Conservation (phyloP, 37 sponge, comb jelly and placozoan species). For the Ianthella basta region DNA sequence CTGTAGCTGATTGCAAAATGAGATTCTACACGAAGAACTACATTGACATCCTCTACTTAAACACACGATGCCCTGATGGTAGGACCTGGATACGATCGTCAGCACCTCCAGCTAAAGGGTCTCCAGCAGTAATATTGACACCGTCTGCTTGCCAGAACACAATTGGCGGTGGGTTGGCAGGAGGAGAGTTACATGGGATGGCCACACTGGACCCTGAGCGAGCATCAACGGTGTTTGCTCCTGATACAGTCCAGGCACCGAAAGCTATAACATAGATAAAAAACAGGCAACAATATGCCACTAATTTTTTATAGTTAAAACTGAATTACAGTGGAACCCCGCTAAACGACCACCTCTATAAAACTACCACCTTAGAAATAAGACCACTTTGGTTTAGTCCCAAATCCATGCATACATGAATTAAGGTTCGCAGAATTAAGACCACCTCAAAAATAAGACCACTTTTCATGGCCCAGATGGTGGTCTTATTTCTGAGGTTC, state of each 20-base stretch:
- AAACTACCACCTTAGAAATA: too few relatives aligned
- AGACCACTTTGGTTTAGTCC: too few relatives aligned
- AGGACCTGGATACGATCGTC: neutral
- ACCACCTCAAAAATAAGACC: too few relatives aligned
- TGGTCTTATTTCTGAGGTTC: too few relatives aligned
- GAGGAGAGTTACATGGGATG: slow-evolving; percentile 16
- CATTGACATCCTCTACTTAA: neutral
- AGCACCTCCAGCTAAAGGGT: neutral
- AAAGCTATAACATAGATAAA: neutral
- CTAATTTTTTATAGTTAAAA: too few relatives aligned
- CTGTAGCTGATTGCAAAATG: slow-evolving; percentile 56
- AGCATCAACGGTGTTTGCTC: neutral
- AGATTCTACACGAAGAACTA: slow-evolving; percentile 25
- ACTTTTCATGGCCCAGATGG: too few relatives aligned
- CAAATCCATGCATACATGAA: too few relatives aligned
- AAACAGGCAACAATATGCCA: too few relatives aligned
- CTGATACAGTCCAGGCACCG: neutral
- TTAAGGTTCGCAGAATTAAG: too few relatives aligned
- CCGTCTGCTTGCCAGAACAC: neutral
- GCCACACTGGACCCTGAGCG: neutral
- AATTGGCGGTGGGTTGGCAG: neutral
- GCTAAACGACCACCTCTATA: too few relatives aligned
- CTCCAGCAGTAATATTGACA: neutral
- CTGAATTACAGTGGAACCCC: too few relatives aligned
- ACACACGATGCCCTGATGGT: slow-evolving; percentile 24